Percentiles rank a stretch among this genome's conserved stretches.
phyloP scores from a whole-genome alignment of 2,888 invertebrate species.

The Branchipolynoe longqiensis region DNA sequence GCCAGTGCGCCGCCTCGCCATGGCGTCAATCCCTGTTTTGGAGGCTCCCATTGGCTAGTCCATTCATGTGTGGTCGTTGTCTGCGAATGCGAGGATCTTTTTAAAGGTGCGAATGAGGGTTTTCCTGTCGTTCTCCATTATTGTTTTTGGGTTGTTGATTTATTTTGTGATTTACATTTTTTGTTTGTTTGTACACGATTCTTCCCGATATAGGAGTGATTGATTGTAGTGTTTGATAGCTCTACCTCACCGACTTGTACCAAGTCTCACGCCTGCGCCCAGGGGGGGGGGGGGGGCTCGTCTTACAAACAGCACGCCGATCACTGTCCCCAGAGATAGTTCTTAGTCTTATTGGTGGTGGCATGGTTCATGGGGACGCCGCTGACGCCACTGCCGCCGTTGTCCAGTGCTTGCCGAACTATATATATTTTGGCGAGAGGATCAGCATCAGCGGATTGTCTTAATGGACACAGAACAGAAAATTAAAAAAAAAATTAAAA shows the following conservation, averaged over 20 bases:
- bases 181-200: too few species aligned
- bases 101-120: slow-evolving; percentile 37
- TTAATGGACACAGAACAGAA: too few species aligned
- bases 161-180: too few species aligned
- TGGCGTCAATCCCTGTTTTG: slow-evolving; percentile 21
- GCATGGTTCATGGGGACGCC: neutral
- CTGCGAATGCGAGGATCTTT: slow-evolving; percentile 48
- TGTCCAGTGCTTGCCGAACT: too few species aligned
- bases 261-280: slow-evolving; percentile 38
- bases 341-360: too few species aligned
- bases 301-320: neutral
- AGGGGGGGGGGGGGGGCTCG: too few species aligned
- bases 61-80: slow-evolving; percentile 52
- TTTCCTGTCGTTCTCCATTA: slow-evolving; percentile 51
- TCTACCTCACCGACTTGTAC: slow-evolving; percentile 55
- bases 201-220: slow-evolving; percentile 54
- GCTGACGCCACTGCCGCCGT: too few species aligned
- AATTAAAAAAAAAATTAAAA: too few species aligned
- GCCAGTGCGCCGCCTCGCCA: slow-evolving; percentile 21
- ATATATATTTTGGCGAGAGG: too few species aligned
- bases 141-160: too few species aligned
- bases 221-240: slow-evolving; percentile 50
- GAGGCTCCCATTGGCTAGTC: slow-evolving; percentile 48
- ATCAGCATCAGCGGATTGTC: too few species aligned
- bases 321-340: too few species aligned